Evolutionary conservation across 2,113 vertebrate genomes (phyloP), one percentile per base, ranked within the genome.

Genomic region (Lipophrys pholis): DNA sequence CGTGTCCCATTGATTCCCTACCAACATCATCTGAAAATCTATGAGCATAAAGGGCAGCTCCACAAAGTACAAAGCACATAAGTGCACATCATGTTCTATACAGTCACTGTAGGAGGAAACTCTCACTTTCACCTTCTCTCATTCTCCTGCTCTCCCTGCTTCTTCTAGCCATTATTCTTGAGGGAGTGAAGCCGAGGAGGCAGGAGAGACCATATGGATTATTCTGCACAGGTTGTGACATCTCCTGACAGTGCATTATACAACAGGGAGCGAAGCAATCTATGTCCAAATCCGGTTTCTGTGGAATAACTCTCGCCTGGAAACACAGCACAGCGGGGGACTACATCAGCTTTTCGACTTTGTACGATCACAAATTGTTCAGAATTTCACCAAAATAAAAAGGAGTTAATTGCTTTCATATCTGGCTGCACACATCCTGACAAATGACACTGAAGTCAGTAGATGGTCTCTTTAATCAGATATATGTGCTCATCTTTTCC

Each of bases 11-110:
- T 93, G 95, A 97, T 97, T 94, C 90, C 89, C 87, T 88, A 91
- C 89, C 84, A 93, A 93, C 94, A 95, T 96, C 94, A 95, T 95
- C 93, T 90, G 81, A 95, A 97, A 95, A 96, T 95, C 95, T 88
- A 94, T 96, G 93, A 93, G 94, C 93, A 93, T 91, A 94, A 96
- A 96, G 93, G 91, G 89, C 92, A 93, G 68, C 82, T 77, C 55
- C 67, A 58, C 71, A 16, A 91, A 91, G 79, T 85, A 90, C 89
- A 87, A 91, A 90, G 75, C 81, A 56, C 86, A 89, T 85, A 92
- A 87, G 87, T 84, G 86, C 89, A 90, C 88, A 84, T 87, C 83
- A 81, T 86, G 86, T 83, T 87, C 78, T 66, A 72, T 81, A 63
- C 65, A 35, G 65, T 45, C 38, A 57, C 76, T 63, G 73, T 61